Percentiles rank a stretch among this genome's conserved stretches.
phyloP scores from a whole-genome alignment of 2,797 vertebrate genomes.

The Microctenopoma lineatum region DNA sequence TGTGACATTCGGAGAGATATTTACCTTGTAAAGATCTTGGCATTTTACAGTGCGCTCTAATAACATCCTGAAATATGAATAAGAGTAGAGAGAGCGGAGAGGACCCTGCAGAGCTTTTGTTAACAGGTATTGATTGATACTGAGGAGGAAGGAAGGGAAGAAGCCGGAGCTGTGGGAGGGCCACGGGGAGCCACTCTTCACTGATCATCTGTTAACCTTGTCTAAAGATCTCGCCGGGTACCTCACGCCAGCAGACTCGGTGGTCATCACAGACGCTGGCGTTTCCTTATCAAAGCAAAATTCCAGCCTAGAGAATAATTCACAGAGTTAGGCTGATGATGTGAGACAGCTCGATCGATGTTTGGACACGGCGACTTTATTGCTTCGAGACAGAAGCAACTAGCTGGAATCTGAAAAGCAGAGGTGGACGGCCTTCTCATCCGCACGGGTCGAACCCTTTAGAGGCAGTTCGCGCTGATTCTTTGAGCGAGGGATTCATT shows the following conservation, averaged over 20 bases:
- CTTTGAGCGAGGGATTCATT: constrained; percentile 31
- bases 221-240: constrained; percentile 46
- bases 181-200: constrained; percentile 59
- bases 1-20: constrained; percentile 79
- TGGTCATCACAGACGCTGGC: constrained; percentile 41
- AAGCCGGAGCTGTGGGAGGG: constrained; percentile 7
- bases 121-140: constrained; percentile 76
- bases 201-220: constrained; percentile 74
- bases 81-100: constrained; percentile 59
- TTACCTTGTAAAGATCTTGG: constrained; percentile 84
- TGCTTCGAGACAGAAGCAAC: not conserved
- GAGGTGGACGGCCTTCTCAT: not conserved
- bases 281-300: constrained; percentile 53
- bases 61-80: constrained; percentile 81
- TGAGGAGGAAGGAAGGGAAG: constrained; percentile 23
- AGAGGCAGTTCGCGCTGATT: not conserved
- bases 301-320: constrained; percentile 25
- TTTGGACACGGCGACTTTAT: not conserved
- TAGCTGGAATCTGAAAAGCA: constrained; percentile 3
- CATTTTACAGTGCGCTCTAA: constrained; percentile 78
- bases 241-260: constrained; percentile 17
- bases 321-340: constrained; percentile 16
- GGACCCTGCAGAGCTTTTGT: constrained; percentile 71
- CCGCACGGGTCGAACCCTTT: constrained; percentile 4
- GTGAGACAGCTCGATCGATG: constrained; percentile 39